Evolutionary conservation across 2,797 vertebrate genomes (phyloP).

Genomic region (Fringilla coelebs): DNA sequence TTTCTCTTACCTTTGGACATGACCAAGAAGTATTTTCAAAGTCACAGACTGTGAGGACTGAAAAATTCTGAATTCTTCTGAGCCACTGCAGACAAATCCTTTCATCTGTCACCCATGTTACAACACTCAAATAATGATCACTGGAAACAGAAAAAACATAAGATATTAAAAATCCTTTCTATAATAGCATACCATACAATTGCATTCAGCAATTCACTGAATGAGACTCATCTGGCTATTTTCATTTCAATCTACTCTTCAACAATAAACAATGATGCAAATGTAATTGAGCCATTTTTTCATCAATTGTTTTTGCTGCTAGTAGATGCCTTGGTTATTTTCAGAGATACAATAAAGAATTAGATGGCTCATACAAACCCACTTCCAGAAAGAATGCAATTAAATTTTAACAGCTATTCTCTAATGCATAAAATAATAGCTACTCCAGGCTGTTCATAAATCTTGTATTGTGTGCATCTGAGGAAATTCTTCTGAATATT

Average conservation of each 20-base stretch:
- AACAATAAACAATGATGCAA: slow-evolving; percentile 18
- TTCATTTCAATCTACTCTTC: slow-evolving; percentile 17
- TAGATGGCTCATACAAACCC: background rate
- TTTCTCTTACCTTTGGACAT: slow-evolving; percentile 66
- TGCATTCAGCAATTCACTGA: slow-evolving; percentile 2
- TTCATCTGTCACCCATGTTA: slow-evolving; percentile 89
- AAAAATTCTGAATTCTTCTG: slow-evolving; percentile 89
- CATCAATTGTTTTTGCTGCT: background rate
- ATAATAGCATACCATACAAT: background rate
- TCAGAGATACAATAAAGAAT: slow-evolving; percentile 11
- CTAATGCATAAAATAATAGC: background rate
- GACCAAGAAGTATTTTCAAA: slow-evolving; percentile 57
- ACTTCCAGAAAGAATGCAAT: background rate
- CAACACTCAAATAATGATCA: slow-evolving; percentile 90
- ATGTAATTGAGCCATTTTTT: background rate
- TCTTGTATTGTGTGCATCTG: background rate
- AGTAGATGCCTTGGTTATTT: slow-evolving; percentile 15
- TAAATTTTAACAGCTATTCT: slow-evolving; percentile 5
- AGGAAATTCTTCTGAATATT: background rate
- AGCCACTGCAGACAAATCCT: slow-evolving; percentile 92
- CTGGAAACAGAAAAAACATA: slow-evolving; percentile 70
- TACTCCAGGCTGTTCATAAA: background rate
- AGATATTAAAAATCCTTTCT: background rate
- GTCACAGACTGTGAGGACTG: slow-evolving; percentile 86
- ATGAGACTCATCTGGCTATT: slow-evolving; percentile 6